A percentile compares a stretch with the other conserved stretches of the same genome.
These are phyloP conservation scores for Austrofundulus limnaeus DNA, from an alignment of 2,113 vertebrate genomes.

Conservation along the genomic window DNA sequence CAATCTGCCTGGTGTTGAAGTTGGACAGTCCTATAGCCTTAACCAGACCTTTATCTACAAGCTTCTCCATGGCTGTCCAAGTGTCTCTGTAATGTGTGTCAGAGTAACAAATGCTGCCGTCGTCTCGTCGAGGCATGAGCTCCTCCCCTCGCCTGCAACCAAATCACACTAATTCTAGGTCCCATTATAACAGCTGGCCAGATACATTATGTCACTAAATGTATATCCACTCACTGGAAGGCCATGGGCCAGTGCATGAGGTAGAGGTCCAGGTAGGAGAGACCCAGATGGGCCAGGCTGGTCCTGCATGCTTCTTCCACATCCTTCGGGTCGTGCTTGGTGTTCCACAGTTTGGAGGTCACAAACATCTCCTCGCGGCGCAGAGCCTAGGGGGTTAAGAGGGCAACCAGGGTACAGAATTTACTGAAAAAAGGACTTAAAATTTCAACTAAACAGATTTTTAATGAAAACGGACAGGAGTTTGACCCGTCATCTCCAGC, in stretches of 20 bases:
- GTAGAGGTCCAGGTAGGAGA: constrained; percentile 77
- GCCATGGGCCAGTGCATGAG: constrained; percentile 83
- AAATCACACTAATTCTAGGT: neutral
- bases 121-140: constrained; percentile 72
- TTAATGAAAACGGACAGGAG: too few species aligned
- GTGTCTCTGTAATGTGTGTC: constrained; percentile 78
- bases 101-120: constrained; percentile 75
- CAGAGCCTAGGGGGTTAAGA: constrained; percentile 57
- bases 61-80: constrained; percentile 78
- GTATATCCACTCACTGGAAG: constrained; percentile 69
- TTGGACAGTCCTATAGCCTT: constrained; percentile 78
- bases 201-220: neutral
- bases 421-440: too few species aligned
- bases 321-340: constrained; percentile 75
- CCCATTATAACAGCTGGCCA: too few species aligned
- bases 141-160: constrained; percentile 68
- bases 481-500: too few species aligned
- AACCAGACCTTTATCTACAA: constrained; percentile 75
- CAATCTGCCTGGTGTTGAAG: constrained; percentile 76
- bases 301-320: constrained; percentile 76
- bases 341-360: constrained; percentile 83
- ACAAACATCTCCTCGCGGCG: constrained; percentile 75
- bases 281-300: constrained; percentile 70
- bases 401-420: too few species aligned
- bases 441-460: too few species aligned